These are phyloP conservation scores for Drosophila siamana DNA, from an alignment of 2,888 invertebrate genomes.

Conservation along the genomic window DNA sequence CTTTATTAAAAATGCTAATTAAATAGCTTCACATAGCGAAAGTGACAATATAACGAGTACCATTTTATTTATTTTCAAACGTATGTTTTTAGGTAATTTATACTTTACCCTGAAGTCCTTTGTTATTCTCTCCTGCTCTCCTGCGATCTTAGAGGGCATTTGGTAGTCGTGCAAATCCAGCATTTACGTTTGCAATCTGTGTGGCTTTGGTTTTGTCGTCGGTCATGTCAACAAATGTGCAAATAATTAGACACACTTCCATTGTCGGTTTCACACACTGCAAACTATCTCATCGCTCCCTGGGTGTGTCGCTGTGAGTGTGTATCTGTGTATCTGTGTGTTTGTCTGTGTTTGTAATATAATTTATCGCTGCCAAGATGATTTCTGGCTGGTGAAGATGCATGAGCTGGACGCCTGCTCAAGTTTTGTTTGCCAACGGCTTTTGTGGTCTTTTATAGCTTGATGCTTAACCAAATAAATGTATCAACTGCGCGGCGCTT, in stretches of 20 bases:
- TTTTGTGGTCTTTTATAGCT: slow-evolving; percentile 47
- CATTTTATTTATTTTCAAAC: too few relatives aligned
- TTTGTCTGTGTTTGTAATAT: slow-evolving; percentile 13
- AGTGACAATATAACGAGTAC: too few relatives aligned
- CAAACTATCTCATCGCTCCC: slow-evolving; percentile 27
- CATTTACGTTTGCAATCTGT: not conserved
- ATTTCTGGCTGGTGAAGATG: slow-evolving; percentile 31
- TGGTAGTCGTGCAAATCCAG: not conserved
- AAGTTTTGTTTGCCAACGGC: slow-evolving; percentile 35
- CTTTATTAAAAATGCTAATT: too few relatives aligned
- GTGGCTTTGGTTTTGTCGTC: slow-evolving; percentile 26
- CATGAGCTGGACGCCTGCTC: slow-evolving; percentile 18
- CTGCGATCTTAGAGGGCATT: slow-evolving; percentile 15
- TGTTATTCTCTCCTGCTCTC: too few relatives aligned
- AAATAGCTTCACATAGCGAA: not conserved
- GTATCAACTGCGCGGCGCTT: not conserved
- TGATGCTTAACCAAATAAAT: slow-evolving; percentile 30
- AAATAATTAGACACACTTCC: slow-evolving; percentile 27
- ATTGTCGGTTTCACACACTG: slow-evolving; percentile 24
- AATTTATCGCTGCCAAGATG: slow-evolving; percentile 46
- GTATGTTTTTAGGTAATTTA: not conserved
- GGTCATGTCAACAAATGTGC: slow-evolving; percentile 42
- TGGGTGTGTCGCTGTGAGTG: slow-evolving; percentile 3
- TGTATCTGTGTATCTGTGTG: slow-evolving; percentile 17
- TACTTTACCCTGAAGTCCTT: too few relatives aligned